Conservation (phyloP, 2,797 vertebrate genomes). For the Leuciscus waleckii region DNA sequence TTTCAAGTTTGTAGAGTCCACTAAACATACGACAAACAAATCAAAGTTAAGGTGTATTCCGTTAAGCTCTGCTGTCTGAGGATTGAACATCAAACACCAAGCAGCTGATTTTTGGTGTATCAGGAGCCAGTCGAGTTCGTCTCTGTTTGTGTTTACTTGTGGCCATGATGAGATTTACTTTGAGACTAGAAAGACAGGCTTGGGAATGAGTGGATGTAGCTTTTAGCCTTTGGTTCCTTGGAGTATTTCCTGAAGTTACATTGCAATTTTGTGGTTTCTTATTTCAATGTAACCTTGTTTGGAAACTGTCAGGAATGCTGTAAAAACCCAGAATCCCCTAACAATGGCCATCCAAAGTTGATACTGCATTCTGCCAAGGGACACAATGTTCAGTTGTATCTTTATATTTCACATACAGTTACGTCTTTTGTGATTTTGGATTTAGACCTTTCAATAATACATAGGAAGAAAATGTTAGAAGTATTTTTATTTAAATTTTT, state of each 20-base stretch:
- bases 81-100: constrained; percentile 30
- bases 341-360: constrained; percentile 62
- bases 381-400: neutral
- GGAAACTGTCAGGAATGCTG: constrained; percentile 68
- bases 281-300: constrained; percentile 70
- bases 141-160: constrained; percentile 22
- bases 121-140: neutral
- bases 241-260: constrained; percentile 69
- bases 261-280: constrained; percentile 71
- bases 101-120: constrained; percentile 1
- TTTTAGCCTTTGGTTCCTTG: constrained; percentile 64
- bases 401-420: constrained; percentile 7
- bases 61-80: constrained; percentile 16
- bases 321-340: constrained; percentile 70
- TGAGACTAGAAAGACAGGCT: constrained; percentile 52
- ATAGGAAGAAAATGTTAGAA: neutral
- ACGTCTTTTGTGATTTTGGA: neutral
- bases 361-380: constrained; percentile 27
- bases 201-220: constrained; percentile 65
- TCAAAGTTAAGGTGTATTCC: constrained; percentile 63
- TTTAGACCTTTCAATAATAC: neutral
- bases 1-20: constrained; percentile 61
- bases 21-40: constrained; percentile 64
- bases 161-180: constrained; percentile 37
- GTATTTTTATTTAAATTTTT: neutral